A percentile compares a stretch with the other conserved stretches of the same genome.
Conservation (phyloP, 2,797 vertebrate species). For the Leptodactylus fallax region DNA sequence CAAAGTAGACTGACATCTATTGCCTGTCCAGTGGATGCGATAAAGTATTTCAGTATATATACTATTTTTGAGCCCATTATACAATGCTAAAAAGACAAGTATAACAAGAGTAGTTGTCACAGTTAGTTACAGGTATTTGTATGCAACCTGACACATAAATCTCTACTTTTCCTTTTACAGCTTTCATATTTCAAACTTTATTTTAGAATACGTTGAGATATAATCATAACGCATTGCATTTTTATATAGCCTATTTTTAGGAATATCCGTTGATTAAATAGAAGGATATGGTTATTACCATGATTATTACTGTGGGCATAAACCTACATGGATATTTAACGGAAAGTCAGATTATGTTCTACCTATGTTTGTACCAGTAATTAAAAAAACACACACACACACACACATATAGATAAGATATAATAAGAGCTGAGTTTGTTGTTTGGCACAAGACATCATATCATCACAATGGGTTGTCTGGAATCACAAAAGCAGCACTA, state of each 20-base stretch:
- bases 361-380: too few relatives aligned
- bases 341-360: too few relatives aligned
- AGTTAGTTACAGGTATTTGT: slow-evolving; percentile 61
- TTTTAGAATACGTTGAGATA: slow-evolving; percentile 35
- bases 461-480: too few relatives aligned
- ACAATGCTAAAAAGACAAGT: slow-evolving; percentile 61
- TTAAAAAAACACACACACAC: too few relatives aligned
- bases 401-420: too few relatives aligned
- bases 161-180: slow-evolving; percentile 30
- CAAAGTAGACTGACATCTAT: slow-evolving; percentile 71
- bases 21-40: slow-evolving; percentile 55
- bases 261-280: neutral
- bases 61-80: slow-evolving; percentile 63
- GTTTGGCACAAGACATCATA: too few relatives aligned
- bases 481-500: too few relatives aligned
- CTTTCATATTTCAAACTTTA: slow-evolving; percentile 52
- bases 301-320: too few relatives aligned
- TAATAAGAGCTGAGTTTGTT: too few relatives aligned
- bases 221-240: slow-evolving; percentile 32
- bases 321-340: too few relatives aligned
- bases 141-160: slow-evolving; percentile 60
- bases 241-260: slow-evolving; percentile 9
- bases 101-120: slow-evolving; percentile 62
- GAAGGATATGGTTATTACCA: neutral
- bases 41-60: slow-evolving; percentile 60